Evolutionary conservation across 2,113 vertebrate species (phyloP).

Genomic region (Corythoichthys haematopterus): DNA sequence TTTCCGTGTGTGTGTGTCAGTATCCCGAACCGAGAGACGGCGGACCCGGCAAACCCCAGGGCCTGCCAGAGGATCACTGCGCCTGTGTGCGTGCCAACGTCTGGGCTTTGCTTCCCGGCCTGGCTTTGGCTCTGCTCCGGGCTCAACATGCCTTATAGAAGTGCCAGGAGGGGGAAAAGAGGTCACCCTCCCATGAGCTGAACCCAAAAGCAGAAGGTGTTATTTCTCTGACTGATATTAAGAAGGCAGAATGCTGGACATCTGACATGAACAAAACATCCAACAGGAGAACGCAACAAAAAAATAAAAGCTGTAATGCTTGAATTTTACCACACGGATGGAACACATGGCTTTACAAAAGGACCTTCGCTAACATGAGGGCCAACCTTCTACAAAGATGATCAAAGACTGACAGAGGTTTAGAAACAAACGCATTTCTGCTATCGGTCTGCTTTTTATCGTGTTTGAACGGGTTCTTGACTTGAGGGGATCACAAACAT

Average conservation of each 20-base stretch:
- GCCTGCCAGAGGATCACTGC: slow-evolving; percentile 49
- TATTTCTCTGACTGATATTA: slow-evolving; percentile 57
- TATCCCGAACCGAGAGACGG: slow-evolving; percentile 41
- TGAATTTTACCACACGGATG: slow-evolving; percentile 40
- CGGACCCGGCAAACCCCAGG: slow-evolving; percentile 31
- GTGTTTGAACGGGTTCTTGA: slow-evolving; percentile 49
- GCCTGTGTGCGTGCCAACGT: slow-evolving; percentile 51
- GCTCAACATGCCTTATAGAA: slow-evolving; percentile 66
- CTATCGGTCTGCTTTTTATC: slow-evolving; percentile 38
- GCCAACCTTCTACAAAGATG: slow-evolving; percentile 25
- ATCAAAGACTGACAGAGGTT: slow-evolving; percentile 35
- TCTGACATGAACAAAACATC: slow-evolving; percentile 18
- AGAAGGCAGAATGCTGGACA: slow-evolving; percentile 50
- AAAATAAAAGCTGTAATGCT: slow-evolving; percentile 4
- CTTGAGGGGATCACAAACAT: slow-evolving; percentile 40
- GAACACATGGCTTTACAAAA: slow-evolving; percentile 36
- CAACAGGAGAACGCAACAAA: slow-evolving; percentile 38
- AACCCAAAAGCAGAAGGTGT: slow-evolving; percentile 65
- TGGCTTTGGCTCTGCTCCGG: slow-evolving; percentile 60
- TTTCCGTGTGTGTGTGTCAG: slow-evolving; percentile 40
- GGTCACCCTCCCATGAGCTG: slow-evolving; percentile 67
- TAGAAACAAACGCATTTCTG: slow-evolving; percentile 45
- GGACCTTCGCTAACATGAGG: slow-evolving; percentile 25
- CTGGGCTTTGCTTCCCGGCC: slow-evolving; percentile 59
- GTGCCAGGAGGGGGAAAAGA: slow-evolving; percentile 52